Evolutionary conservation across 2,113 vertebrate species (phyloP), one percentile per base, ranked within the genome.

Genomic region (Jacana jacana): DNA sequence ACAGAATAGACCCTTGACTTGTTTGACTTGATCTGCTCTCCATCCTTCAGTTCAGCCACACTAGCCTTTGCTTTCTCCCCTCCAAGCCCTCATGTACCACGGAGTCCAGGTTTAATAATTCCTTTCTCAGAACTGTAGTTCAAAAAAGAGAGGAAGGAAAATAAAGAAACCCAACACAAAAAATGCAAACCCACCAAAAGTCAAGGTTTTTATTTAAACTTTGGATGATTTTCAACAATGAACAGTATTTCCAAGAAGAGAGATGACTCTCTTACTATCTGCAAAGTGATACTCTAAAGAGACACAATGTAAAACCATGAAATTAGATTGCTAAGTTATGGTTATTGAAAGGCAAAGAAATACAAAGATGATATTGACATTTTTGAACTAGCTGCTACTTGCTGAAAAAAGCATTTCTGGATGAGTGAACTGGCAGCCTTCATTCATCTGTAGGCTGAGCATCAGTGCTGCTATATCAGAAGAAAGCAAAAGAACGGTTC

Each of bases 21-120:
- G 40, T 77, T 77, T 95, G 89, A n/a, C n/a, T n/a, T n/a, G 82
- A 82, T 9, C 15, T 66, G 64, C 90, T 95, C 37, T 83, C 75
- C 40, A 35, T 81, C 88, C 88, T 81, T 93, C 81, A 90, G 60
- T 37, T 81, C 76, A 90, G 91, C 65, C 82, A 94, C 61, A 91
- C 81, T 61, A 61, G 23, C 17, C 2, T 66, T 48, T 72, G 16
- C 30, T 22, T 54, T 93, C 16, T 75, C 10, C 28, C 8, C 40
- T 68, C 23, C 35, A 93, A 77, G 25, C 7, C 31, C 28, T 70
- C 42, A 35, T 61, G 60, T 84, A 71, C 54, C 28, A 57, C 7
- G 12, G 17, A 83, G 52, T 39, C 11, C 15, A 72, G 23, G 31
- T 54, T 87, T 72, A 85, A 79, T 49, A 49, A 27, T 66, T 88